Base-by-base conservation (phyloP, 1,140 invertebrate species). In the Aethina tumida region DNA sequence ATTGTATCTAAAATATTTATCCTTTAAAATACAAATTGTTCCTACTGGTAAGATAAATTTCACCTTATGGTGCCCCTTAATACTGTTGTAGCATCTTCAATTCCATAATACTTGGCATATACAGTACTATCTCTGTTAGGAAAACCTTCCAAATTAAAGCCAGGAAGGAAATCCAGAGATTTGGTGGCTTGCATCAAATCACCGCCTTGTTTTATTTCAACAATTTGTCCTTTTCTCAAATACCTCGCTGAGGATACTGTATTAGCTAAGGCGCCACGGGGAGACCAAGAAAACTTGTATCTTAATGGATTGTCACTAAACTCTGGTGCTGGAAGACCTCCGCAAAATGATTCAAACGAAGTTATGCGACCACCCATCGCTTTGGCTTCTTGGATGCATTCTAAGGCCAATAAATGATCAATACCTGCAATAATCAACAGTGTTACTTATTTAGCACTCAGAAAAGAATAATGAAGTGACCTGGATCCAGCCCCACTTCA, bases 281-380 rank as follows among this genome's bases (percentile, higher is more conserved):
- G 94, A 37, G 82, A 94, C 95, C 95, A 98, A 7, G 88, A 96
- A 61, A 99, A 99, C 62, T 98, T 99, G 65, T 99, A 99, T 9
- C 95, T 62, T 7, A 99, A 63, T 3, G 93, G 81, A 65, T 98
- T 97, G 52, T 85, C 81, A 2, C 94, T 96, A 54, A 77, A 82
- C 66, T 98, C 94, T 0, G 95, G 94, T 0, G 94, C 91, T 1
- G 95, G 95, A 17, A 98, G 62, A 19, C 85, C 97, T 38, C 97
- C 97, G 58, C 96, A 99, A 64, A 89, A 99, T 0, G 92, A 97
- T 0, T 95, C 76, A 61, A 97, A 99, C 1, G 92, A 96, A 30
- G 88, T 89, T 1, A 97, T 75, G 56, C 86, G 79, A 13, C 85
- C 64, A 67, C 94, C 62, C 67, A 81, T 63, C 68, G 74, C 62